phyloP scores from a whole-genome alignment of 1,140 invertebrate species.

The Spodoptera frugiperda region DNA sequence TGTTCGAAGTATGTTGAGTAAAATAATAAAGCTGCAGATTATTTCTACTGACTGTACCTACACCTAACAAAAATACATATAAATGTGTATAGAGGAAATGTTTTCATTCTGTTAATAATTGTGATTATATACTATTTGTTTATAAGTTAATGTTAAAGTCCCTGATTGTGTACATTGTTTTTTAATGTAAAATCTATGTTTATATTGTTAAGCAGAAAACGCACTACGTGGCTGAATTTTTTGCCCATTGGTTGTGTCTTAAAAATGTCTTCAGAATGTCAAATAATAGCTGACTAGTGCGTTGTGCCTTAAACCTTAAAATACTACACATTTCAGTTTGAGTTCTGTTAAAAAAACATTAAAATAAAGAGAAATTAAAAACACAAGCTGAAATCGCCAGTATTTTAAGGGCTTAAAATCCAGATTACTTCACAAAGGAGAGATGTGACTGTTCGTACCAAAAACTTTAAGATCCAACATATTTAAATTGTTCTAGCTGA shows the following conservation, averaged over 20 bases:
- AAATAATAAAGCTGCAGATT: too few species aligned
- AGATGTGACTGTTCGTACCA: conserved; percentile 41
- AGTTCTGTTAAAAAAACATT: background rate
- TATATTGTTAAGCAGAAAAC: conserved; percentile 3
- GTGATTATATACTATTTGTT: background rate
- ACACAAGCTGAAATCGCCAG: conserved; percentile 11
- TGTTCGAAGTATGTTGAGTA: too few species aligned
- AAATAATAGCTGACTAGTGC: background rate
- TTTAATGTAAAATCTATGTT: background rate
- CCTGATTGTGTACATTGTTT: background rate
- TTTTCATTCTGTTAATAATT: too few species aligned
- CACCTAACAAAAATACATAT: too few species aligned
- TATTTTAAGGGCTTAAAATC: background rate
- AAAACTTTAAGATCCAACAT: conserved; percentile 38
- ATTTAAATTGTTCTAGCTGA: conserved; percentile 60
- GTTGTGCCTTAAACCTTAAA: background rate
- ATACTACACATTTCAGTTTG: background rate
- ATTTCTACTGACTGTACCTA: too few species aligned
- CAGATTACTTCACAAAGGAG: conserved; percentile 34
- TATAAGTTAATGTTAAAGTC: background rate
- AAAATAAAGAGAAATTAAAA: background rate
- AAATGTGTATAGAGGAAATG: too few species aligned
- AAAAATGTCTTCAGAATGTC: background rate
- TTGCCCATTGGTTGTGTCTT: background rate
- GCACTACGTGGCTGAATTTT: background rate